Base-by-base conservation (phyloP, 2,113 vertebrate species). In the Indicator indicator region DNA sequence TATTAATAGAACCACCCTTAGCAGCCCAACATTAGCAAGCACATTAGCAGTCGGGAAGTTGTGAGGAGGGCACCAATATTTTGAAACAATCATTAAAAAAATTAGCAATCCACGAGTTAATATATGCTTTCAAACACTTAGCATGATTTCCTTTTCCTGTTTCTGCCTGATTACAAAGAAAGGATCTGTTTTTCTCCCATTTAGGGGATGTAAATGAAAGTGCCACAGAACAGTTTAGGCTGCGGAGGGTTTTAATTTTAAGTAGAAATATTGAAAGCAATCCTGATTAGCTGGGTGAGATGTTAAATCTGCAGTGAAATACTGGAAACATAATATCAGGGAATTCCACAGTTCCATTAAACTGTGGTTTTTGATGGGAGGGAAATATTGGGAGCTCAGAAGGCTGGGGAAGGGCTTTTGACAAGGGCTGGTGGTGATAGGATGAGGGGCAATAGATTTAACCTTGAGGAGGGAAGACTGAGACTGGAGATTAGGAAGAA, bases 71-170 rank as follows among this genome's bases (percentile, higher is more conserved):
- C 97, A 88, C 95, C 89, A 87, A 78, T 94, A 94, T 95, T 94
- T 67, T 93, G 86, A 96, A 94, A 95, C 84, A 97, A 94, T 86
- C 92, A 95, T 94, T 88, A n/a, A 90, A 95, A 95, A 97, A 96
- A 96, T 96, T 96, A 97, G 85, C 96, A 92, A 94, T 95, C 90
- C 38, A 65, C 92, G 96, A 94, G 90, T 95, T 97, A 97, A 97
- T 97, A 86, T 88, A 92, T 94, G 94, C 95, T 96, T 97, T 92
- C 86, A 92, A 91, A 71, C 94, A 33, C 88, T 96, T 84, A 93
- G 97, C 89, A 96, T 98, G 97, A 97, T 97, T 98, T 98, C 95
- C 94, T 95, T 96, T 96, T 97, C 97, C 95, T 97, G 94, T 95
- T 97, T 95, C 86, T 93, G 78, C 65, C 75, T 97, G 97, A 93